Evolutionary conservation across 2,888 invertebrate genomes (phyloP).

Genomic region (Acrobasis suavella): DNA sequence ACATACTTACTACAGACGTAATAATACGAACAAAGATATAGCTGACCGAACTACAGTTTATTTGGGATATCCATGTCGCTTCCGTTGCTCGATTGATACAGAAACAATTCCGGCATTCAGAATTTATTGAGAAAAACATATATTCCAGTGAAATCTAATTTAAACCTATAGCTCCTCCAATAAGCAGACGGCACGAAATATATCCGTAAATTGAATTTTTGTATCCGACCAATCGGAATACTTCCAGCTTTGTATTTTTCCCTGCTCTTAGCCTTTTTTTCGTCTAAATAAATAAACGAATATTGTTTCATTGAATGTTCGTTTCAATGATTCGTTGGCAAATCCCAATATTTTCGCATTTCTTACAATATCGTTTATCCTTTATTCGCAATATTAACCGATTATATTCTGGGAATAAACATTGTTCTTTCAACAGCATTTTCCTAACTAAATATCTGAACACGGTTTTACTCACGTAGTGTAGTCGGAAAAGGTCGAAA

Average conservation of each 20-base stretch:
- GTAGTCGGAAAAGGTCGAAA: too few relatives aligned
- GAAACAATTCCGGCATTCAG: not conserved
- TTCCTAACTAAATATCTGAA: too few relatives aligned
- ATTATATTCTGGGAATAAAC: too few relatives aligned
- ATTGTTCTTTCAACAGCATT: too few relatives aligned
- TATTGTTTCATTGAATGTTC: too few relatives aligned
- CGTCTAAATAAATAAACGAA: not conserved
- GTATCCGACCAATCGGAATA: constrained; percentile 27
- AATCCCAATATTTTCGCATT: too few relatives aligned
- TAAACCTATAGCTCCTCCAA: constrained; percentile 2
- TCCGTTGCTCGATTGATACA: not conserved
- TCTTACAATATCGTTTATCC: too few relatives aligned
- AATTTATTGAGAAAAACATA: not conserved
- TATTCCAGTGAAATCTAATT: not conserved
- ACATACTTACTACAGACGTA: too few relatives aligned
- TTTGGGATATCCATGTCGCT: not conserved
- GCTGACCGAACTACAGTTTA: not conserved
- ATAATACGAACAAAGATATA: not conserved
- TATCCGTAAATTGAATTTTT: constrained; percentile 30
- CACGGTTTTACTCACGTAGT: too few relatives aligned
- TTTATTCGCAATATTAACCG: too few relatives aligned
- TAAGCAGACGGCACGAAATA: constrained; percentile 30
- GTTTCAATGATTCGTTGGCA: too few relatives aligned
- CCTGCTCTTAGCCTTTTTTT: not conserved
- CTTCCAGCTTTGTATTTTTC: not conserved